Evolutionary conservation across 2,797 vertebrate species (phyloP).

Genomic region (Champsocephalus gunnari): DNA sequence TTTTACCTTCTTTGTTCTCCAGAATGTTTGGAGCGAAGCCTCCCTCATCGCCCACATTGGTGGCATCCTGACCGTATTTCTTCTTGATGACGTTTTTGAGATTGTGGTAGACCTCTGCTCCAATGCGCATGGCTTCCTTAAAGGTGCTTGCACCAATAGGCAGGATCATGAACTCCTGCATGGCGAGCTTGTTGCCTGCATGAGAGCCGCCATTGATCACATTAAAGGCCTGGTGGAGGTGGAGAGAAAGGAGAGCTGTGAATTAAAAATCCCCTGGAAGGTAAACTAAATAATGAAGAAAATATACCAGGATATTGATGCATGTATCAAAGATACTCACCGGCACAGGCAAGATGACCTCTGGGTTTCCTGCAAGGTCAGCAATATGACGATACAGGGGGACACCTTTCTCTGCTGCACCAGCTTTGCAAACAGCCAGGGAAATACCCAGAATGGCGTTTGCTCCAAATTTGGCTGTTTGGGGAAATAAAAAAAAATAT

Average conservation of each 20-base stretch:
- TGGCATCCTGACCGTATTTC: constrained; percentile 96
- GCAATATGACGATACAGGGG: constrained; percentile 96
- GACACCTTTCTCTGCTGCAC: constrained; percentile 95
- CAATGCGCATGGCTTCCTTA: constrained; percentile 95
- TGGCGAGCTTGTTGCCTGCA: constrained; percentile 95
- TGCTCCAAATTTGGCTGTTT: constrained; percentile 92
- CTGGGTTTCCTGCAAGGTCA: constrained; percentile 91
- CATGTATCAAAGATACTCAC: constrained; percentile 80
- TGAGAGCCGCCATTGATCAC: constrained; percentile 98
- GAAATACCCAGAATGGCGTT: constrained; percentile 97
- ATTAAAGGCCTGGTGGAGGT: constrained; percentile 90
- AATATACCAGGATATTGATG: background rate
- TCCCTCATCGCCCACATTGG: constrained; percentile 96
- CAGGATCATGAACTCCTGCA: constrained; percentile 99
- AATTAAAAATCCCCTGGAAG: background rate
- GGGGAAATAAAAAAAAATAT: background rate
- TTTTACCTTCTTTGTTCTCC: constrained; percentile 94
- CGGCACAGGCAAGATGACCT: constrained; percentile 95
- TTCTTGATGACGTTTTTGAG: constrained; percentile 98
- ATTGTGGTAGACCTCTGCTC: constrained; percentile 97
- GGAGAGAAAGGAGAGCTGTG: background rate
- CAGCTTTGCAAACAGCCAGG: constrained; percentile 96
- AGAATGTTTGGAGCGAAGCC: constrained; percentile 98
- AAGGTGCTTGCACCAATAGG: constrained; percentile 91
- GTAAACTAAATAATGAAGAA: background rate